Conservation (phyloP, 2,888 invertebrate species). For the Spodoptera littoralis region DNA sequence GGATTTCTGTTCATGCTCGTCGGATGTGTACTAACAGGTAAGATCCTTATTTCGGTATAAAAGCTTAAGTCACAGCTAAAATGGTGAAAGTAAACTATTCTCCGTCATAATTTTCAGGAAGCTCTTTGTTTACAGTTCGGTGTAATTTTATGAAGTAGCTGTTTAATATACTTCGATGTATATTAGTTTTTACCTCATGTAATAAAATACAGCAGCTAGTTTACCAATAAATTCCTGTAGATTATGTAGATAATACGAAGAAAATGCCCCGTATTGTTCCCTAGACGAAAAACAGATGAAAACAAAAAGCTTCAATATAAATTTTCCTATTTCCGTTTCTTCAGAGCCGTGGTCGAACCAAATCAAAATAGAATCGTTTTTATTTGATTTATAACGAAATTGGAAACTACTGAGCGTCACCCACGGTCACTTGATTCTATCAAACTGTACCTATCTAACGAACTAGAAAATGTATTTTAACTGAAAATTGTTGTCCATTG, state of each 20-base stretch:
- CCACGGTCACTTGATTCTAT: conserved; percentile 6
- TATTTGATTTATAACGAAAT: conserved; percentile 17
- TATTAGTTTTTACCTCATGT: no score
- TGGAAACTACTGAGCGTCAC: conserved; percentile 10
- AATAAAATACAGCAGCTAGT: no score
- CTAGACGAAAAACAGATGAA: conserved; percentile 30
- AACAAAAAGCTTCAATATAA: conserved; percentile 27
- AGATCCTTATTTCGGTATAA: conserved; percentile 46
- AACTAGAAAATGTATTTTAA: conserved; percentile 30
- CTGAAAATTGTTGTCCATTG: conserved; percentile 26
- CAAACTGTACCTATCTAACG: conserved; percentile 21
- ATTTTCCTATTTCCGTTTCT: conserved; percentile 26
- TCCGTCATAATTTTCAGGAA: background rate
- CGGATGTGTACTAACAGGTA: conserved; percentile 93
- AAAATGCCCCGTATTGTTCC: conserved; percentile 6
- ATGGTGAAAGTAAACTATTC: no score
- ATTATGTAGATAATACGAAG: background rate
- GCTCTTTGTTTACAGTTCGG: no score
- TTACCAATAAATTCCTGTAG: background rate
- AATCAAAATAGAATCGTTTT: conserved; percentile 19
- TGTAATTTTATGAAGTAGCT: no score
- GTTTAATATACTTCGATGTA: no score
- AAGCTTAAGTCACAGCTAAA: no score
- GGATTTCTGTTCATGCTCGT: conserved; percentile 93
- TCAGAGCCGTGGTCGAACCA: conserved; percentile 7